phyloP scores from a whole-genome alignment of 2,888 invertebrate genomes.

The Pterostichus madidus region DNA sequence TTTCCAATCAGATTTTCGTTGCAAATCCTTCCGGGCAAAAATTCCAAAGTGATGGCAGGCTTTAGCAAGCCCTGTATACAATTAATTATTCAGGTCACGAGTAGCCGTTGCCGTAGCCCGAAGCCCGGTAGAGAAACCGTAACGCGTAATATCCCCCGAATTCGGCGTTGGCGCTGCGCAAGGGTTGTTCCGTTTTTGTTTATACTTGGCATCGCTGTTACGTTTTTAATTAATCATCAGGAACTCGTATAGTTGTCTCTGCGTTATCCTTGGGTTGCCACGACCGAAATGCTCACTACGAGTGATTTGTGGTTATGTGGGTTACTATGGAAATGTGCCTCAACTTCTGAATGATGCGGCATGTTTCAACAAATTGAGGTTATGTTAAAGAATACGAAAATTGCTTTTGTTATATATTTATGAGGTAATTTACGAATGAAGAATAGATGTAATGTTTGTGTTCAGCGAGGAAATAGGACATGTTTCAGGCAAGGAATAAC shows the following conservation, averaged over 20 bases:
- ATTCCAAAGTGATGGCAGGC: constrained; percentile 8
- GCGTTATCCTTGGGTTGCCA: constrained; percentile 15
- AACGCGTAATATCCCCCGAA: constrained; percentile 1
- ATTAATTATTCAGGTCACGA: constrained; percentile 38
- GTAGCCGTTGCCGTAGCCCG: constrained; percentile 6
- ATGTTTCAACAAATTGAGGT: constrained; percentile 14
- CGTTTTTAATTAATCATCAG: constrained; percentile 42
- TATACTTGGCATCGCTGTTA: constrained; percentile 11
- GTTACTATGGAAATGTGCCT: constrained; percentile 19
- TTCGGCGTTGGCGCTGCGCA: background rate
- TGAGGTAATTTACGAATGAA: constrained; percentile 15
- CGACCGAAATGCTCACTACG: background rate
- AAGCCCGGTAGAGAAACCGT: constrained; percentile 1
- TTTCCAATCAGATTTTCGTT: constrained; percentile 19
- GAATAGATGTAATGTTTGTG: constrained; percentile 5
- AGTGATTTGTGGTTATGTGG: constrained; percentile 27
- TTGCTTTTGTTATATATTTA: constrained; percentile 10
- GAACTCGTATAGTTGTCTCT: constrained; percentile 1
- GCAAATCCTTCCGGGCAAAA: constrained; percentile 2
- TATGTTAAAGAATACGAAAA: constrained; percentile 10
- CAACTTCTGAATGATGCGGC: background rate
- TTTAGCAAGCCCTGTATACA: constrained; percentile 7
- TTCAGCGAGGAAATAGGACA: background rate
- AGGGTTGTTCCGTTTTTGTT: constrained; percentile 38
- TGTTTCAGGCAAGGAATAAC: background rate